These are phyloP conservation scores for Aporophyla lueneburgensis DNA, from an alignment of 2,888 invertebrate species.

Conservation along the genomic window DNA sequence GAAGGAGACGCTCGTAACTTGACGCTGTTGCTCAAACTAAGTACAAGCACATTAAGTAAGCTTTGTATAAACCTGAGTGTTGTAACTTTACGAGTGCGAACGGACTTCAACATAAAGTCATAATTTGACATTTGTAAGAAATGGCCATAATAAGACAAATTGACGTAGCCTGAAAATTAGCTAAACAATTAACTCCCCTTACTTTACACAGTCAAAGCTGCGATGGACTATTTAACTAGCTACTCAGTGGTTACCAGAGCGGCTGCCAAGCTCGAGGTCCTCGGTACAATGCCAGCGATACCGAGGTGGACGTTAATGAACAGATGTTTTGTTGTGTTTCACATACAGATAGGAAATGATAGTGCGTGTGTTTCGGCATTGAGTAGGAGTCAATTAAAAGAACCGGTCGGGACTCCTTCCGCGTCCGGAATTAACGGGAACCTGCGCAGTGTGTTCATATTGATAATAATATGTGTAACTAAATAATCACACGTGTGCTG, in stretches of 20 bases:
- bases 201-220: neutral
- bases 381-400: conserved; percentile 72
- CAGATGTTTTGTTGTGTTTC: conserved; percentile 13
- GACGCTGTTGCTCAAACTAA: neutral
- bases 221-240: neutral
- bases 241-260: neutral
- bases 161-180: too few relatives aligned
- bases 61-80: neutral
- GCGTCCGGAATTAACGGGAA: conserved; percentile 69
- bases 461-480: conserved; percentile 33
- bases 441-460: conserved; percentile 60
- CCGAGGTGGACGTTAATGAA: neutral
- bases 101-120: too few relatives aligned
- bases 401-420: conserved; percentile 74
- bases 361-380: conserved; percentile 58
- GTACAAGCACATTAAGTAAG: neutral
- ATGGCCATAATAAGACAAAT: too few relatives aligned
- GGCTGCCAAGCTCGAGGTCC: neutral
- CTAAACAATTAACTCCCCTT: too few relatives aligned
- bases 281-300: conserved; percentile 10
- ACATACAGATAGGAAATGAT: conserved; percentile 34
- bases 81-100: neutral
- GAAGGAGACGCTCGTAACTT: neutral
- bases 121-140: too few relatives aligned
- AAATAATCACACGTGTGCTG: neutral